A percentile compares a stretch with the other conserved stretches of the same genome.
Conservation (phyloP, 1,140 invertebrate genomes). For the Zaprionus vittiger region DNA sequence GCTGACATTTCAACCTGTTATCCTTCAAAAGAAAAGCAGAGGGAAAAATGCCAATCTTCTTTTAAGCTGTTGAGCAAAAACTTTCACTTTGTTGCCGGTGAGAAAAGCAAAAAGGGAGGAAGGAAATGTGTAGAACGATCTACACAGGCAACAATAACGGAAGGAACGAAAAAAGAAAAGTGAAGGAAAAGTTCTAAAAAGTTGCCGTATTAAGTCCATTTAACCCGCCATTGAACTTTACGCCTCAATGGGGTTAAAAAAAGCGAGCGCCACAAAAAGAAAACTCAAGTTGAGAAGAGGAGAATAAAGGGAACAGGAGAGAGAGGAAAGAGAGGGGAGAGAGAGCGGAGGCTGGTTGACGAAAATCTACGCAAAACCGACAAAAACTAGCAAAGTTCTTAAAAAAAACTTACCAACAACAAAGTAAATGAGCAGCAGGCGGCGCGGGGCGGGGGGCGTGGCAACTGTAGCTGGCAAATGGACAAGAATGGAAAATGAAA, state of each 20-base stretch:
- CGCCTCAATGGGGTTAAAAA: slow-evolving; percentile 62
- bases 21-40: slow-evolving; percentile 36
- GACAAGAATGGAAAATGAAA: slow-evolving; percentile 72
- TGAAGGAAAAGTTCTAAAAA: slow-evolving; percentile 66
- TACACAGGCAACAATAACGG: slow-evolving; percentile 45
- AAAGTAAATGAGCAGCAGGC: slow-evolving; percentile 68
- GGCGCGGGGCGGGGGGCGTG: background rate
- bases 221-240: slow-evolving; percentile 83
- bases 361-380: slow-evolving; percentile 50
- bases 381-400: slow-evolving; percentile 60
- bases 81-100: slow-evolving; percentile 69
- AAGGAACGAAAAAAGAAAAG: slow-evolving; percentile 2
- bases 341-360: background rate
- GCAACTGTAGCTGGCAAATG: slow-evolving; percentile 52
- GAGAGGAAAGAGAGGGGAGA: background rate
- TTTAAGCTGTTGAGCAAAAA: slow-evolving; percentile 76
- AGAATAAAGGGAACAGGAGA: background rate
- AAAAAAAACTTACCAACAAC: slow-evolving; percentile 67
- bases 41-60: slow-evolving; percentile 68
- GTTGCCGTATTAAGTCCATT: slow-evolving; percentile 79
- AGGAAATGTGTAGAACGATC: slow-evolving; percentile 48
- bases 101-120: background rate
- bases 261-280: slow-evolving; percentile 66
- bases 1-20: slow-evolving; percentile 44
- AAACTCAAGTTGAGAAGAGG: background rate